Evolutionary conservation across 2,113 vertebrate genomes (phyloP).

Genomic region (Oryzias melastigma): DNA sequence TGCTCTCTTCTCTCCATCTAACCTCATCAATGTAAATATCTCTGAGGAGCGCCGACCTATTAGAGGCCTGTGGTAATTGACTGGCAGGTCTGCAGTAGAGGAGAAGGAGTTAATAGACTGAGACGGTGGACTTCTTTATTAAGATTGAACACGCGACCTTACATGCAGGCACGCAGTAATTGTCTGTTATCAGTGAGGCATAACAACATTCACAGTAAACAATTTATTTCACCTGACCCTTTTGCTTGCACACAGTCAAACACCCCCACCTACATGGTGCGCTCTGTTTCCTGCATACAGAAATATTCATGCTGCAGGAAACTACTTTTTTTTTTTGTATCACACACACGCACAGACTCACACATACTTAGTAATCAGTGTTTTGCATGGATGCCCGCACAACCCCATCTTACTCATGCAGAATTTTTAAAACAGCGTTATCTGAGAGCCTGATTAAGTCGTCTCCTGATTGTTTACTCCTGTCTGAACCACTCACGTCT

Average conservation of each 20-base stretch:
- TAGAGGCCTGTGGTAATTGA: slow-evolving; percentile 61
- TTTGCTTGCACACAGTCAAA: slow-evolving; percentile 37
- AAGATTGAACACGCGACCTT: slow-evolving; percentile 26
- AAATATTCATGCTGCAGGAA: slow-evolving; percentile 28
- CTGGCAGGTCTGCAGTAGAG: slow-evolving; percentile 56
- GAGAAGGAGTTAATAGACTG: slow-evolving; percentile 56
- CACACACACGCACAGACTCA: slow-evolving; percentile 5
- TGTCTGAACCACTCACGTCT: slow-evolving; percentile 59
- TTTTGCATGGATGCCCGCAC: slow-evolving; percentile 58
- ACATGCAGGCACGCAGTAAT: slow-evolving; percentile 26
- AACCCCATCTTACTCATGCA: slow-evolving; percentile 49
- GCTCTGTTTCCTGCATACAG: slow-evolving; percentile 24
- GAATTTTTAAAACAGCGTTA: slow-evolving; percentile 64
- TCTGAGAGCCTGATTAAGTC: slow-evolving; percentile 63
- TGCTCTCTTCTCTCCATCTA: slow-evolving; percentile 21
- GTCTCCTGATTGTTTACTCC: slow-evolving; percentile 66
- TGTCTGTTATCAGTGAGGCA: slow-evolving; percentile 60
- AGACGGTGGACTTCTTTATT: slow-evolving; percentile 45
- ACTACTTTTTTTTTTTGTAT: slow-evolving; percentile 22
- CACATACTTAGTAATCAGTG: slow-evolving; percentile 57
- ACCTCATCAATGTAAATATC: slow-evolving; percentile 58
- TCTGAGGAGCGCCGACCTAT: slow-evolving; percentile 52
- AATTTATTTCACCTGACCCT: slow-evolving; percentile 62
- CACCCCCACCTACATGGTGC: slow-evolving; percentile 21
- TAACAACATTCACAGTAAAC: slow-evolving; percentile 49